Conservation (phyloP, 2,888 invertebrate genomes). For the Erebia palarica region DNA sequence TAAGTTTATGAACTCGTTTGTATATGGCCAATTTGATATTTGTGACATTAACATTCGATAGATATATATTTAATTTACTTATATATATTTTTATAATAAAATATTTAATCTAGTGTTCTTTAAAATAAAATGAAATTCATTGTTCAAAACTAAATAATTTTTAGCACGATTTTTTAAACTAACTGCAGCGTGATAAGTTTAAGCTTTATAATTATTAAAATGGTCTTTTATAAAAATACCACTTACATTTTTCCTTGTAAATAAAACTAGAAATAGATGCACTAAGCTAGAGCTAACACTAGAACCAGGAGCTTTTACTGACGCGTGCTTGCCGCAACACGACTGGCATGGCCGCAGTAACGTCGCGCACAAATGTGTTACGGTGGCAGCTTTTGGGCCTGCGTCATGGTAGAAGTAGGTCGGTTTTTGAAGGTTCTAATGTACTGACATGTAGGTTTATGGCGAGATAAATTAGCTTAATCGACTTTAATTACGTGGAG, state of each 20-base stretch:
- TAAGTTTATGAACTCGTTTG: too few species aligned
- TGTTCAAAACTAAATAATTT: too few species aligned
- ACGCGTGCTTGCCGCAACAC: conserved; percentile 72
- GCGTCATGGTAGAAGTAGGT: conserved; percentile 41
- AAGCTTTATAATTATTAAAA: not conserved
- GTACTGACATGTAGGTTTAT: conserved; percentile 19
- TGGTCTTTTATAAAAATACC: not conserved
- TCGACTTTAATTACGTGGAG: not conserved
- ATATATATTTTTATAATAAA: too few species aligned
- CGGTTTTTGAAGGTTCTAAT: conserved; percentile 24
- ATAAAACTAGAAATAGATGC: conserved; percentile 28
- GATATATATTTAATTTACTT: too few species aligned
- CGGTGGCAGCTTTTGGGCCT: conserved; percentile 45
- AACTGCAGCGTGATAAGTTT: not conserved
- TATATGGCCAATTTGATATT: too few species aligned
- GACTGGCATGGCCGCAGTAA: conserved; percentile 75
- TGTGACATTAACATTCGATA: too few species aligned
- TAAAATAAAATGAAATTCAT: too few species aligned
- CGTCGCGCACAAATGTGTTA: conserved; percentile 57
- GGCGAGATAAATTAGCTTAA: not conserved
- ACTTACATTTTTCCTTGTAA: conserved; percentile 42
- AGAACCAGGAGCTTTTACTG: conserved; percentile 49
- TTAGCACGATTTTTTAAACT: too few species aligned
- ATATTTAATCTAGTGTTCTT: too few species aligned
- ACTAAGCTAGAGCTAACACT: conserved; percentile 31